These are phyloP conservation scores for Ictidomys tridecemlineatus DNA, from an alignment of 2,113 vertebrate genomes.

Conservation along the genomic window DNA sequence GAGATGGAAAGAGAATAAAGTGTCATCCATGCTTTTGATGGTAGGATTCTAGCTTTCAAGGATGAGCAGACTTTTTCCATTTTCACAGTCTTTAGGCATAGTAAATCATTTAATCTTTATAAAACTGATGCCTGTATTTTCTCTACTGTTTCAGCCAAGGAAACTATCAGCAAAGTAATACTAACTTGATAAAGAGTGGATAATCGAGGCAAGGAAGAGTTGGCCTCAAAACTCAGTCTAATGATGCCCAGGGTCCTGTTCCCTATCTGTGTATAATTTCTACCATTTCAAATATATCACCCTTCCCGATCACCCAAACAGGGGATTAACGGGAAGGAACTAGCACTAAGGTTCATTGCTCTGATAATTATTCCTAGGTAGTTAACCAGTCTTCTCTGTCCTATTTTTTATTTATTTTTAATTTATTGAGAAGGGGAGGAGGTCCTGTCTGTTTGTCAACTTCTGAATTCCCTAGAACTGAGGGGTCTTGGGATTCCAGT, in stretches of 20 bases:
- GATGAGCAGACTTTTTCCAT: background rate
- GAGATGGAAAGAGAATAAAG: background rate
- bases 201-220: background rate
- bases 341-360: background rate
- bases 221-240: background rate
- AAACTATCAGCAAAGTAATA: background rate
- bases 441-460: background rate
- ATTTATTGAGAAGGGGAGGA: background rate
- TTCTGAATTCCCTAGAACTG: conserved; percentile 31
- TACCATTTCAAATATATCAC: background rate
- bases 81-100: background rate
- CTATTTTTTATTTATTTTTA: background rate
- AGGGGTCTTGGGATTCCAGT: conserved; percentile 51
- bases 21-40: background rate
- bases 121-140: background rate
- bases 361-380: background rate
- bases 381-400: background rate
- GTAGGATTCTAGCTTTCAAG: background rate
- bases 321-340: background rate
- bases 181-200: background rate
- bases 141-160: background rate
- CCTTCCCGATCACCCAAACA: accelerated
- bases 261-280: background rate
- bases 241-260: background rate
- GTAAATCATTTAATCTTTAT: background rate